Percentiles rank a stretch among this genome's conserved stretches.
phyloP scores from a whole-genome alignment of 92 coral and sea anemone species.

The Siderastrea siderea region DNA sequence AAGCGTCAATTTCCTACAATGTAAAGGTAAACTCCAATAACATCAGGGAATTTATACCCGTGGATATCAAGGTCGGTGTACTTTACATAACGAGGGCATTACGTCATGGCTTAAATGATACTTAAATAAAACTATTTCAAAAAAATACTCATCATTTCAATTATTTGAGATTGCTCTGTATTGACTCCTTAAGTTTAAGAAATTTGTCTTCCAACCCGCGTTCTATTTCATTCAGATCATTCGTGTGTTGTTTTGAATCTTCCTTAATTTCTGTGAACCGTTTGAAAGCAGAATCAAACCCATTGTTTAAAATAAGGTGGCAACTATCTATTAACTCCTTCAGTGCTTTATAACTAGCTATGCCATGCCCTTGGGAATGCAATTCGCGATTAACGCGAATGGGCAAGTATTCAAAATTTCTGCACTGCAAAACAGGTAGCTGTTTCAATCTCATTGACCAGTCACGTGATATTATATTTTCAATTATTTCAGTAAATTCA shows the following conservation, averaged over 20 bases:
- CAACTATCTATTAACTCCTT: background rate
- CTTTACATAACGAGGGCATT: too few species aligned
- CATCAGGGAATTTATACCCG: too few species aligned
- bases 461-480: background rate
- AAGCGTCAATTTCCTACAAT: too few species aligned
- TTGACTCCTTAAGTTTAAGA: too few species aligned
- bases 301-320: background rate
- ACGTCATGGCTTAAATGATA: too few species aligned
- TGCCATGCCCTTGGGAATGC: background rate
- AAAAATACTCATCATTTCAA: too few species aligned
- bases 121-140: too few species aligned
- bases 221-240: background rate
- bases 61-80: too few species aligned
- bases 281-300: background rate
- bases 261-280: background rate
- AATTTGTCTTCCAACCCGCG: background rate
- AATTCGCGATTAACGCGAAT: background rate
- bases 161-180: background rate
- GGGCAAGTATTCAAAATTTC: too few species aligned
- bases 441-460: background rate
- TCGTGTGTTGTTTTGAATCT: background rate
- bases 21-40: too few species aligned
- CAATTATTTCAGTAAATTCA: background rate
- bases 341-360: background rate
- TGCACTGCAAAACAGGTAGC: background rate